These are phyloP conservation scores for Echiichthys vipera DNA, from an alignment of 2,797 vertebrate genomes.

Conservation along the genomic window DNA sequence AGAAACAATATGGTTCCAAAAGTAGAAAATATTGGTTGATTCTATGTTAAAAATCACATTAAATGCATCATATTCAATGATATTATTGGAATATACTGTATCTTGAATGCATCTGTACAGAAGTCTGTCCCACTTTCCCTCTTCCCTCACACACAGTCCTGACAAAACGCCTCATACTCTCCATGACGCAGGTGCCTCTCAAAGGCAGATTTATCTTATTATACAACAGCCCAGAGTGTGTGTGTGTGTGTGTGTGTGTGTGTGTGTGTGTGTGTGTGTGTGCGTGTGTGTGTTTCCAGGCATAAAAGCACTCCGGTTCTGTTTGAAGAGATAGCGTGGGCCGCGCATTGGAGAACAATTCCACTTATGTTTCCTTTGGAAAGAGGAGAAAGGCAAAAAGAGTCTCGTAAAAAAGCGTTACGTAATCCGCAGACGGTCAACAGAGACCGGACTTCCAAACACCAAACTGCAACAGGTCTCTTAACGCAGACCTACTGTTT, in stretches of 20 bases:
- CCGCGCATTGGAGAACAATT: constrained; percentile 51
- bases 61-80: too few species aligned
- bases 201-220: constrained; percentile 74
- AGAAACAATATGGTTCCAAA: too few species aligned
- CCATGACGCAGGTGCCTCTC: constrained; percentile 73
- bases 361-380: constrained; percentile 59
- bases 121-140: background rate
- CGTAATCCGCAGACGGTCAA: constrained; percentile 51
- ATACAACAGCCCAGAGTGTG: constrained; percentile 47
- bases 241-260: constrained; percentile 8
- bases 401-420: constrained; percentile 58
- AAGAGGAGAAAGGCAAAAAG: background rate
- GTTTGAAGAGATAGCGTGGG: constrained; percentile 67
- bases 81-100: background rate
- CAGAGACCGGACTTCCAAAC: constrained; percentile 5
- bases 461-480: background rate
- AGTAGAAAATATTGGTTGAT: background rate
- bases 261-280: constrained; percentile 24
- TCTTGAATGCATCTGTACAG: background rate
- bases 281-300: constrained; percentile 44
- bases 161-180: constrained; percentile 67
- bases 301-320: constrained; percentile 57
- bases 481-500: background rate
- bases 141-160: constrained; percentile 12
- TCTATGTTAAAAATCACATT: background rate